Evolutionary conservation across 1,140 invertebrate species (phyloP).

Genomic region (Lysiphlebus fabarum): DNA sequence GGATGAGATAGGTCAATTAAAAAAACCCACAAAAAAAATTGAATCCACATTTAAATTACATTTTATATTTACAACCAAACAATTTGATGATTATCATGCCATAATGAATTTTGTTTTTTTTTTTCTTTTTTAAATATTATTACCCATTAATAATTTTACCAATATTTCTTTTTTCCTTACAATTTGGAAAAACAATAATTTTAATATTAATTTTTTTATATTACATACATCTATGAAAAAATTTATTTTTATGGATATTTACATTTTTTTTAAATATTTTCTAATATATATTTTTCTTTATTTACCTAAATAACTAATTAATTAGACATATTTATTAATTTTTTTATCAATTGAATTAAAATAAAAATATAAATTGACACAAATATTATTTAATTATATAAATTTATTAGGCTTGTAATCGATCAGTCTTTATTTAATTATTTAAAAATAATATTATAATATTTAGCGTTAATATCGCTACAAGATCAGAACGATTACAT

Average conservation of each 20-base stretch:
- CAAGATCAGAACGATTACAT: conserved; percentile 16
- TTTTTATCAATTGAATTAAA: background rate
- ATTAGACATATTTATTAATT: conserved; percentile 14
- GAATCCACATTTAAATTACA: conserved; percentile 53
- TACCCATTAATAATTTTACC: conserved; percentile 7
- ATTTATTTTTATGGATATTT: conserved; percentile 25
- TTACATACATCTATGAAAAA: conserved; percentile 25
- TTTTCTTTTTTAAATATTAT: conserved; percentile 11
- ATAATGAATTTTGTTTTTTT: conserved; percentile 2
- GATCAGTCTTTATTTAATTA: conserved; percentile 33
- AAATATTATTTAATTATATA: conserved; percentile 7
- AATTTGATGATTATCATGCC: conserved; percentile 30
- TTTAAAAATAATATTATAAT: background rate
- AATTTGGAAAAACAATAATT: background rate
- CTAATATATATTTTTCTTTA: conserved; percentile 10
- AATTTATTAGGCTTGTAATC: conserved; percentile 22
- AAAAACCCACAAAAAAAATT: conserved; percentile 41
- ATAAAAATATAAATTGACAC: conserved; percentile 19
- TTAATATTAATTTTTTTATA: conserved; percentile 18
- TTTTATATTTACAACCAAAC: conserved; percentile 53
- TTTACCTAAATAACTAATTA: conserved; percentile 13
- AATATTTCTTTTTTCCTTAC: conserved; percentile 11
- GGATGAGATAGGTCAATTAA: conserved; percentile 40
- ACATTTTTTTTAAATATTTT: conserved; percentile 22
- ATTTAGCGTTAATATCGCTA: background rate